Evolutionary conservation across 2,113 vertebrate genomes (phyloP).

Genomic region (Ptilorrhoa leucosticta): DNA sequence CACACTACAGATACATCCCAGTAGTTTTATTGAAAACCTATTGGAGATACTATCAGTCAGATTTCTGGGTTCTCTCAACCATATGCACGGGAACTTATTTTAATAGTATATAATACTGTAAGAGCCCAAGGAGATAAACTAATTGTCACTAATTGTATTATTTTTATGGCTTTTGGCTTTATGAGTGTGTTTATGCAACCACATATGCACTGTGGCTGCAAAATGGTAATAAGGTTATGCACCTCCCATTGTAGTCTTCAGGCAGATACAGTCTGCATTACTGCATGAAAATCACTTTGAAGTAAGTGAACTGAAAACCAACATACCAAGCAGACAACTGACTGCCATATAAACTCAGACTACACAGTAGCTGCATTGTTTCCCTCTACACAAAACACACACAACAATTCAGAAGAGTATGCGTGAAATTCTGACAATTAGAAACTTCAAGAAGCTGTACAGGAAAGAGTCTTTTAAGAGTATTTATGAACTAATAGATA

Average conservation of each 20-base stretch:
- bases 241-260: neutral
- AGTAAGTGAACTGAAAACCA: neutral
- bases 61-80: neutral
- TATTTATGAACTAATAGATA: neutral
- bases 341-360: neutral
- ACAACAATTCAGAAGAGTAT: neutral
- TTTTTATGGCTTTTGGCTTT: neutral
- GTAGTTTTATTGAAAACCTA: fast-evolving
- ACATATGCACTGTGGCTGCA: neutral
- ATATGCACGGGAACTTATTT: neutral
- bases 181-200: neutral
- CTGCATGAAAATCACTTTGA: neutral
- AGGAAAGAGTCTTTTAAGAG: neutral
- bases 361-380: neutral
- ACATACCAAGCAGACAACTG: neutral
- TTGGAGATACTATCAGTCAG: neutral
- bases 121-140: neutral
- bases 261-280: neutral
- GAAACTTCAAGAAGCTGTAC: neutral
- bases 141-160: neutral
- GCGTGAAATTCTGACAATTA: neutral
- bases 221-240: neutral
- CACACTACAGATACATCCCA: neutral
- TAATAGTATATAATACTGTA: neutral
- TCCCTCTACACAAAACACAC: neutral